Base-by-base conservation (phyloP, 2,113 vertebrate genomes). In the Rhynchopsitta pachyrhyncha region DNA sequence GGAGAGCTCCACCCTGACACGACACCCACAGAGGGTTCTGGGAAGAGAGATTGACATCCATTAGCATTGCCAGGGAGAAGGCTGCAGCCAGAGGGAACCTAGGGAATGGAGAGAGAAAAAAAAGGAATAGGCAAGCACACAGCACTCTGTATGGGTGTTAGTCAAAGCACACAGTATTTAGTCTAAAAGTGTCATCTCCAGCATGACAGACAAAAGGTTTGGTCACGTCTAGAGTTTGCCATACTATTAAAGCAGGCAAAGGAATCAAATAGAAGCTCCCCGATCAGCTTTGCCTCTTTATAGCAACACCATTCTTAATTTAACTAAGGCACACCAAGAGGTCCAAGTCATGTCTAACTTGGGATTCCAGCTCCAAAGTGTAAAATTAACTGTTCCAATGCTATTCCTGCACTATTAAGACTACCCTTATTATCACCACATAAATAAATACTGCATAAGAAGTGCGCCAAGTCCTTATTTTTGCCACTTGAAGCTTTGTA, bases 1-100 rank as follows among this genome's bases (percentile, higher is more conserved):
- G 52, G 99, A 99, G 44, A 99, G 97, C 93, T 99, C 99, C 91
- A 99, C 99, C 19, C 99, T 98, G 46, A 99, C 99, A 4, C 99
- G 98, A 89, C 99, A 99, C 82, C 99, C 99, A 95, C 99, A 99
- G 13, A 99, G 97, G 10, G 98, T 99, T 91, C 99, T 99, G 76
- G 11, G 8, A 1, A 88, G 16, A 86, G 42, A 82, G 7, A 37
- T 0, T 0, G 18, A 35, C 22, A 10, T 9, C 0, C 0, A 23
- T 96, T 13, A 94, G 68, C 15, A 1, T 0, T 13, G 4, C 33
- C 55, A 46, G 5, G 10, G 64, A 41, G 2, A 23, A 31, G 14
- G 2, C 27, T 23, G 35, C 2, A 9, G 33, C 57, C 57, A 59
- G 57, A 35, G n/a, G 57, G 25, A 57, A 9, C 3, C 14, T 3